Conservation (phyloP, 2,888 invertebrate genomes). For the Tetranychus piercei region DNA sequence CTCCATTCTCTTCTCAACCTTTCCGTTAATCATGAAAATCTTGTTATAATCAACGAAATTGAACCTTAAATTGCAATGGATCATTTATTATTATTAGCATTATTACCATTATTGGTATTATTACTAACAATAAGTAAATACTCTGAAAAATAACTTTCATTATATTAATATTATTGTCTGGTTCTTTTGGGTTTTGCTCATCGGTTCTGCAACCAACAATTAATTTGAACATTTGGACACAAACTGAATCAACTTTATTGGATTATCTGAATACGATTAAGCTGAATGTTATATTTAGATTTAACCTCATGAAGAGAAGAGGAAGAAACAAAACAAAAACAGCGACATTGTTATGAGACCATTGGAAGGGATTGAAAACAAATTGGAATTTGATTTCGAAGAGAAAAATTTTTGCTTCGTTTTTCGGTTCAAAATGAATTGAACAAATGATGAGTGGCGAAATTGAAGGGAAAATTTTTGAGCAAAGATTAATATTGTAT, state of each 20-base stretch:
- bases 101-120: neutral
- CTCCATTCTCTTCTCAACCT: neutral
- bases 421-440: neutral
- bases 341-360: too few species aligned
- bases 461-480: too few species aligned
- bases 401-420: neutral
- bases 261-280: neutral
- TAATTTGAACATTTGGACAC: neutral
- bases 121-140: too few species aligned
- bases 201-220: neutral
- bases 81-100: neutral
- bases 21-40: neutral
- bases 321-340: too few species aligned
- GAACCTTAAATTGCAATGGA: neutral
- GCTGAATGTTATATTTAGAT: neutral
- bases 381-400: neutral
- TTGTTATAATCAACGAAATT: neutral
- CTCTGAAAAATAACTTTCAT: too few species aligned
- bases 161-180: too few species aligned
- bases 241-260: neutral
- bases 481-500: too few species aligned
- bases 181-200: too few species aligned
- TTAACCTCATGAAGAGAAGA: neutral
- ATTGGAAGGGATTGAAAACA: too few species aligned
- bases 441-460: neutral